Base-by-base conservation (phyloP, 1,140 invertebrate species). In the Marisa cornuarietis region DNA sequence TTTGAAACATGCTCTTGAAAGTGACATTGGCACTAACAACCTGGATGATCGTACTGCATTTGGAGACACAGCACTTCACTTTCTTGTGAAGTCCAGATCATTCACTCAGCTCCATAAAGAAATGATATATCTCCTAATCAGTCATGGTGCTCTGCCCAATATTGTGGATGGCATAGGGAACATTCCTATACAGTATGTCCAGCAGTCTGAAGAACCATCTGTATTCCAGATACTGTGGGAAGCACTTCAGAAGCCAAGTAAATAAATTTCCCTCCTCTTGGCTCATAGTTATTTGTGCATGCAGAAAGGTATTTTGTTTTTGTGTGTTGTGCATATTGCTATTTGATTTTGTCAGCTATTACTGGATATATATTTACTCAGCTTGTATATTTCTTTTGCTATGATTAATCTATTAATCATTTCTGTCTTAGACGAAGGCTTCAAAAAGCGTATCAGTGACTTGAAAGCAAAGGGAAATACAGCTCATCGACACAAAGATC, bases 391-490 rank as follows among this genome's bases (percentile, higher is more conserved):
- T 10, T 20, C 76, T 14, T 58, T 72, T 52, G 26, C 24, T 24
- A 76, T 22, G 51, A 13, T 61, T 71, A 78, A 52, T 20, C 31
- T 65, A 58, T 51, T 72, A 20, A 51, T 61, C n/a, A 24, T 58
- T 68, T 26, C 51, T 65, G 20, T 74, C 77, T n/a, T 78, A 85
- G 84, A 76, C 52, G 82, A 81, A 24, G 78, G 80, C 52, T 63
- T 84, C 16, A 76, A 54, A 51, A 71, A 61, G 26, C 65, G 71
- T 24, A 42, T 85, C 16, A 22, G 79, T 20, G 18, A 61, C 13
- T 62, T 84, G 71, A 84, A 83, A 73, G 71, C 83, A 24, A 54
- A 80, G 1, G 85, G 85, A 26, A 86, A 83, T 24, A 26, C 51
- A 52, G 82, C 83, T 42, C 71, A 77, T 8, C 79, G 80, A 58